Base-by-base conservation (phyloP, 2,113 vertebrate genomes). In the Girardinichthys multiradiatus region DNA sequence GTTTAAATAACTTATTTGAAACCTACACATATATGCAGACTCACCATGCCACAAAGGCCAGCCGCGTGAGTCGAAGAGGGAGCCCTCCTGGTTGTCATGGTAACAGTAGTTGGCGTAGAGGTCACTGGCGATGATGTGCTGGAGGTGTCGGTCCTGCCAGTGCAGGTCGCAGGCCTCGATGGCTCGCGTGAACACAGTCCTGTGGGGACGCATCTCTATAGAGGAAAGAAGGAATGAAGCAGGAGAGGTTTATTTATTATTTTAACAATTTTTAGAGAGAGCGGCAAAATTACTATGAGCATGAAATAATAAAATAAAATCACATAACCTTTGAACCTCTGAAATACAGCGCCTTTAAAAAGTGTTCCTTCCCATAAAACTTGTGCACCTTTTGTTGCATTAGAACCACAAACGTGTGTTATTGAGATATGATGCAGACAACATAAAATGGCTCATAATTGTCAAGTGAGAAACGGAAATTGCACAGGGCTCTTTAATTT, bases 41-140 rank as follows among this genome's bases (percentile, higher is more conserved):
- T 96, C 94, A 98, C 98, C 98, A 72, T 98, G 97, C 98, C 98
- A 99, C 92, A 98, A 94, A 85, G 97, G 98, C 97, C 97, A 97
- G 91, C 97, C 97, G 0, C 94, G 96, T 75, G 97, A 93, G 94
- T 98, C 97, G 86, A 98, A 99, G 89, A 98, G 96, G 26, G 93
- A 98, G 91, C 95, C 97, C 94, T 99, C 97, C 94, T 96, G 95
- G 95, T 98, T 91, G 92, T 97, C 96, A 90, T 98, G 96, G 96
- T 96, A 97, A 95, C 97, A 98, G 96, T 97, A 99, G 97, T 98
- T 96, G 95, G 96, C 96, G 86, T 98, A 98, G 70, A 98, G 95
- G 96, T 99, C 97, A 90, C 95, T 97, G 95, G 94, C 97, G 85
- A 99, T 97, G 85, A 98, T 98, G 94, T 98, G 96, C 95, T 98